Percentiles rank a stretch among this genome's conserved stretches.
phyloP scores from a whole-genome alignment of 2,797 vertebrate species.

The Triplophysa yarkandensis region DNA sequence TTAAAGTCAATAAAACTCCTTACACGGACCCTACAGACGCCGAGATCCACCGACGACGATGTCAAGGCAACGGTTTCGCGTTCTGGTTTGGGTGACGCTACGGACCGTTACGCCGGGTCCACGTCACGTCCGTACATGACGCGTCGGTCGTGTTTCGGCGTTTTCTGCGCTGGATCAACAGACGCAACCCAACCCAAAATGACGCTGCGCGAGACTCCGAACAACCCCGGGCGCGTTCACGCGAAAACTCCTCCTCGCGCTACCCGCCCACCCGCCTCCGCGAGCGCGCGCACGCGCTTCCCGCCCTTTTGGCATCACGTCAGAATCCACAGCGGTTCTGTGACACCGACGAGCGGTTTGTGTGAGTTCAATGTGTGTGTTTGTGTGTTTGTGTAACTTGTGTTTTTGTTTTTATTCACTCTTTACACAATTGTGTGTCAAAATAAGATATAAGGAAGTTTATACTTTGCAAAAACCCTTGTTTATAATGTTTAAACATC shows the following conservation, averaged over 20 bases:
- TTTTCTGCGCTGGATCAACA: constrained; percentile 35
- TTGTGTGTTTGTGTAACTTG: neutral
- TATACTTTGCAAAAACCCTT: too few species aligned
- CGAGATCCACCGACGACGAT: neutral
- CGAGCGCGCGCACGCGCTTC: too few species aligned
- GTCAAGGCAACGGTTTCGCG: neutral
- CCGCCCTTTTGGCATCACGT: constrained; percentile 23
- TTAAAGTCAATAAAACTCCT: constrained; percentile 26
- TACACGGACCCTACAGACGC: neutral
- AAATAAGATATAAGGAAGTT: too few species aligned
- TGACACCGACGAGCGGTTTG: neutral
- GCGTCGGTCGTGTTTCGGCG: neutral
- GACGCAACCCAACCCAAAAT: constrained; percentile 49
- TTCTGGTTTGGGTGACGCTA: neutral
- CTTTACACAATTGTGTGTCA: neutral
- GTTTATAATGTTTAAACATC: neutral
- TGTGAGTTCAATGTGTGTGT: neutral
- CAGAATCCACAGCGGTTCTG: neutral
- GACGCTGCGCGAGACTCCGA: constrained; percentile 40
- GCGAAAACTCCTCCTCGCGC: constrained; percentile 48
- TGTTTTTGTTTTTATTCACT: neutral
- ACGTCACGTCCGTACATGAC: constrained; percentile 16
- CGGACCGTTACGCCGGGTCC: constrained; percentile 8
- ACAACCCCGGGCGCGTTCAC: constrained; percentile 27
- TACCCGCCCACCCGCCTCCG: neutral